phyloP scores from a whole-genome alignment of 2,113 vertebrate genomes.

The Macrotis lagotis region DNA sequence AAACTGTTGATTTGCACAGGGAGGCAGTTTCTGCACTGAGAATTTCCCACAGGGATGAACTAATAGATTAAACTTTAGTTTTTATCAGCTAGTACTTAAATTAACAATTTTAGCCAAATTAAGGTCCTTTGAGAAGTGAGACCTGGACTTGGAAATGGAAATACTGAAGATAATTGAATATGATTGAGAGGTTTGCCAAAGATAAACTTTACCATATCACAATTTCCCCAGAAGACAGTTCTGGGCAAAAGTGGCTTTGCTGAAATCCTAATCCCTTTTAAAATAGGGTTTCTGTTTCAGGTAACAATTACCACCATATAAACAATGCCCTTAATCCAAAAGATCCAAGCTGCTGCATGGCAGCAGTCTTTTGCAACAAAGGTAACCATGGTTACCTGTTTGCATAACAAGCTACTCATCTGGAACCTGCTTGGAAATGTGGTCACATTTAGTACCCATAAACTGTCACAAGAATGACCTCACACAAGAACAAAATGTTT shows the following conservation, averaged over 20 bases:
- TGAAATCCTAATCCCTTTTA: background rate
- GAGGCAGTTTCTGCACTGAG: background rate
- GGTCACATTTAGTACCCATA: background rate
- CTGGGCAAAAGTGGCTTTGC: background rate
- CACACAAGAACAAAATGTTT: background rate
- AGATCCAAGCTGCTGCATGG: accelerated
- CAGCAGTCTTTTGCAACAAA: constrained; percentile 55
- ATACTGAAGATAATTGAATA: background rate
- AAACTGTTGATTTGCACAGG: background rate
- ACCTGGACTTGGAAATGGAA: background rate
- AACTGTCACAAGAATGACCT: background rate
- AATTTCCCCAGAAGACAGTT: background rate
- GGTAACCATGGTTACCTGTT: constrained; percentile 64
- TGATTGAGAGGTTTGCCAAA: background rate
- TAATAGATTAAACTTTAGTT: background rate
- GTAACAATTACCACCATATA: background rate
- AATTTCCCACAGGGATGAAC: background rate
- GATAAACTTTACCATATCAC: background rate
- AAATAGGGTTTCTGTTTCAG: background rate
- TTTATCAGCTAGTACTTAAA: background rate
- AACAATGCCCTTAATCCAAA: background rate
- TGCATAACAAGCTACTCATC: constrained; percentile 30
- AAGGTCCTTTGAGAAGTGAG: background rate
- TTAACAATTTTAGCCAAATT: background rate
- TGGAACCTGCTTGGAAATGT: constrained; percentile 16